Percentiles rank a stretch among this genome's conserved stretches.
phyloP scores from a whole-genome alignment of 2,113 vertebrate species.

The Arizona elegans region DNA sequence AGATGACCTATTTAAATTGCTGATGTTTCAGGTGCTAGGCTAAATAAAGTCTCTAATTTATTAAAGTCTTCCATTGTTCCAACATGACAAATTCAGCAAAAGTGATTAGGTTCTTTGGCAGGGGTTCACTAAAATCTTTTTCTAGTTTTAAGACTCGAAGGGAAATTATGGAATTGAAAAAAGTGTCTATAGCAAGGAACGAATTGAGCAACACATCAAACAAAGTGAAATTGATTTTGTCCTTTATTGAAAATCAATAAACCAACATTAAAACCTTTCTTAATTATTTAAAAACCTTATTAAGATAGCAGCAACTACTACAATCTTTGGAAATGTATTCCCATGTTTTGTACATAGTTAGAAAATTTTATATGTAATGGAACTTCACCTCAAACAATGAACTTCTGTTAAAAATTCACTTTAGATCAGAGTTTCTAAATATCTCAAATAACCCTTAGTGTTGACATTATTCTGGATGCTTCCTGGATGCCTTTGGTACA shows the following conservation, averaged over 20 bases:
- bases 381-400: neutral
- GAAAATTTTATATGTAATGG: neutral
- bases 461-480: neutral
- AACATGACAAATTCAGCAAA: constrained; percentile 33
- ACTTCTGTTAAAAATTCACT: neutral
- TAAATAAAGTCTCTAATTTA: constrained; percentile 10
- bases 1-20: neutral
- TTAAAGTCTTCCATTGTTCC: constrained; percentile 26
- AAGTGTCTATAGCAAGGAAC: constrained; percentile 9
- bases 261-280: constrained; percentile 9
- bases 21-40: neutral
- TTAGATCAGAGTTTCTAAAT: neutral
- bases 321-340: neutral
- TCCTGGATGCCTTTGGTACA: neutral
- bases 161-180: constrained; percentile 33
- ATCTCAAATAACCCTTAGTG: neutral
- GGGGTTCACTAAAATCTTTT: constrained; percentile 10
- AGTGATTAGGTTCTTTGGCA: neutral
- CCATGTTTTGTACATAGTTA: constrained; percentile 14
- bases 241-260: constrained; percentile 37
- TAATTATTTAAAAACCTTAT: constrained; percentile 17
- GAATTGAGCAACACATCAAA: constrained; percentile 28
- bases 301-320: neutral
- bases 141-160: constrained; percentile 4
- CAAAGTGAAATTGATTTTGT: constrained; percentile 28